Evolutionary conservation across 2,888 invertebrate species (phyloP).

Genomic region (Sceliomorpha sp.): DNA sequence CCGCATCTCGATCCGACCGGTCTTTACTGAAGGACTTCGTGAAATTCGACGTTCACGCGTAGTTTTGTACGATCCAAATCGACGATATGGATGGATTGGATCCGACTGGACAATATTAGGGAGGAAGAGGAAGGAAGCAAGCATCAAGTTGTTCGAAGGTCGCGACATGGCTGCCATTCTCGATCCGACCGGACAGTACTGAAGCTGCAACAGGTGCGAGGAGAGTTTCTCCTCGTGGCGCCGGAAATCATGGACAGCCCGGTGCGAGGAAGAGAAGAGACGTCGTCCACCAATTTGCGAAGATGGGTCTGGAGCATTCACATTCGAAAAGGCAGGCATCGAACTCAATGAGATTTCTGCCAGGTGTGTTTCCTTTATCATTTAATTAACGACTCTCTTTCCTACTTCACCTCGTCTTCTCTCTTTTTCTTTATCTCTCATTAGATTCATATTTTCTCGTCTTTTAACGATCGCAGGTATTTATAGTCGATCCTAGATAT

Average conservation of each 20-base stretch:
- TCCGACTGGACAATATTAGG: constrained; percentile 52
- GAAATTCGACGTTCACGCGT: constrained; percentile 12
- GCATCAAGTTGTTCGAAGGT: constrained; percentile 50
- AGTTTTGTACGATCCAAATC: constrained; percentile 14
- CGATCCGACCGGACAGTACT: constrained; percentile 76
- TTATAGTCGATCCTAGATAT: constrained; percentile 48
- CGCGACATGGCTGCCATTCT: constrained; percentile 70
- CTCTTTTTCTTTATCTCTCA: constrained; percentile 12
- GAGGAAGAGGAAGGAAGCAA: constrained; percentile 29
- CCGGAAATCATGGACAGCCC: constrained; percentile 64
- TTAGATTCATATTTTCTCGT: constrained; percentile 18
- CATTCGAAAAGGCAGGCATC: constrained; percentile 78
- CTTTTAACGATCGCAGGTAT: constrained; percentile 29
- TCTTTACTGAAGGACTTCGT: constrained; percentile 66
- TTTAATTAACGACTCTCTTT: background rate
- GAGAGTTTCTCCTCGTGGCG: constrained; percentile 27
- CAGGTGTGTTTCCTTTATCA: constrained; percentile 28
- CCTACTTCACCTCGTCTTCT: constrained; percentile 9
- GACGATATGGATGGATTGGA: constrained; percentile 51
- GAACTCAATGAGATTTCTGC: constrained; percentile 24
- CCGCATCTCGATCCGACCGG: constrained; percentile 73
- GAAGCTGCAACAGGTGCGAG: constrained; percentile 47
- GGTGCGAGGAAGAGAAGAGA: constrained; percentile 74
- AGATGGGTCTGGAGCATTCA: constrained; percentile 78
- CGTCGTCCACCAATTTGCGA: constrained; percentile 75